phyloP scores from a whole-genome alignment of 1,140 invertebrate species.

The Theocolax elegans region DNA sequence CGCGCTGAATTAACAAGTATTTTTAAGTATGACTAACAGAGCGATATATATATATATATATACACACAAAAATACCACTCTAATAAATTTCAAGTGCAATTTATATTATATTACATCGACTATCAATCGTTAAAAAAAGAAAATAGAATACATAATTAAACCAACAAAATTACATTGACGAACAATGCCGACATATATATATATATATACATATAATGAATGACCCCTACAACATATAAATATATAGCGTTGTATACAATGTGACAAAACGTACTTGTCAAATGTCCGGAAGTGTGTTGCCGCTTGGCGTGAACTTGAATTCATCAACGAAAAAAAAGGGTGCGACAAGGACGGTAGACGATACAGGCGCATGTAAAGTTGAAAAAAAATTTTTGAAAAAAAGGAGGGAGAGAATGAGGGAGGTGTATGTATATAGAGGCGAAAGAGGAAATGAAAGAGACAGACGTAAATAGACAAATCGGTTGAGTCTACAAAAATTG shows the following conservation, averaged over 20 bases:
- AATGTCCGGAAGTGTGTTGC: neutral
- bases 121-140: neutral
- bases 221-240: neutral
- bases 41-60: neutral
- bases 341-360: neutral
- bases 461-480: constrained; percentile 4
- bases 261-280: constrained; percentile 7
- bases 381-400: no score
- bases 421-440: no score
- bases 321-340: constrained; percentile 13
- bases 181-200: no score
- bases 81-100: constrained; percentile 3
- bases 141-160: neutral
- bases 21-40: neutral
- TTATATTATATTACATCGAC: neutral
- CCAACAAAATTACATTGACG: no score
- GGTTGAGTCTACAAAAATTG: neutral
- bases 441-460: neutral
- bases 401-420: no score
- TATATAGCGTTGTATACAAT: neutral
- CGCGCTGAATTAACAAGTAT: neutral
- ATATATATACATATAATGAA: neutral
- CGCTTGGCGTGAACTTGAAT: constrained; percentile 11
- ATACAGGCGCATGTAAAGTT: neutral
- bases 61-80: neutral